These are phyloP conservation scores for Synchiropus splendidus DNA, from an alignment of 2,113 vertebrate genomes.

Conservation along the genomic window DNA sequence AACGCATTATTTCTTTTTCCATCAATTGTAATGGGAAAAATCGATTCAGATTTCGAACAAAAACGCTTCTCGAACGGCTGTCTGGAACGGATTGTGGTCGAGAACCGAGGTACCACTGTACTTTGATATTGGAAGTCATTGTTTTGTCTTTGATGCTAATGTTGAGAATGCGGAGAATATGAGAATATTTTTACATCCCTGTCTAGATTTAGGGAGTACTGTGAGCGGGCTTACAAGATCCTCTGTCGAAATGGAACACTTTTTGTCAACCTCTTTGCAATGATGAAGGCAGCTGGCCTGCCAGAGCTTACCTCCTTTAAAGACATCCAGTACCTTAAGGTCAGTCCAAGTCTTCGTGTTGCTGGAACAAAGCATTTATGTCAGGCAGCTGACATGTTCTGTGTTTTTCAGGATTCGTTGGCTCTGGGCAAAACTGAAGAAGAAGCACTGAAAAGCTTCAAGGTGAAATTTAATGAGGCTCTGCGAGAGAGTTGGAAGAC, in stretches of 20 bases:
- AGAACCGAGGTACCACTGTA: too few species aligned
- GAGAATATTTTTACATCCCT: background rate
- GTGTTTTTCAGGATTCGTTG: conserved; percentile 79
- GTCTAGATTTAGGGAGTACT: conserved; percentile 85
- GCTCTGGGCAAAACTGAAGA: conserved; percentile 89
- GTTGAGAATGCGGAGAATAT: too few species aligned
- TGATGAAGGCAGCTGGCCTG: conserved; percentile 95
- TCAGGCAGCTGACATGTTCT: too few species aligned
- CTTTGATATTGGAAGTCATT: too few species aligned
- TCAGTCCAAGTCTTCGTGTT: conserved; percentile 27
- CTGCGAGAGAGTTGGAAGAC: conserved; percentile 98
- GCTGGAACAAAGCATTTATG: too few species aligned
- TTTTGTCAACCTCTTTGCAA: conserved; percentile 92
- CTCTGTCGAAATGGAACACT: conserved; percentile 85
- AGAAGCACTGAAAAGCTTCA: conserved; percentile 92
- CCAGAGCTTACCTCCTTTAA: conserved; percentile 95
- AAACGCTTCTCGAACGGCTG: too few species aligned
- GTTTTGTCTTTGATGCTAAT: too few species aligned
- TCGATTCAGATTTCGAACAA: too few species aligned
- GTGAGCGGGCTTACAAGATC: conserved; percentile 91
- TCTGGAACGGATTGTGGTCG: too few species aligned
- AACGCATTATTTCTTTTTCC: too few species aligned
- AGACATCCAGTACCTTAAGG: conserved; percentile 98
- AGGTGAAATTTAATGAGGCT: conserved; percentile 94
- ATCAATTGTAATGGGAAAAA: too few species aligned